A percentile compares a stretch with the other conserved stretches of the same genome.
Evolutionary conservation across 2,888 invertebrate species (phyloP).

Genomic region (Dryobota labecula): DNA sequence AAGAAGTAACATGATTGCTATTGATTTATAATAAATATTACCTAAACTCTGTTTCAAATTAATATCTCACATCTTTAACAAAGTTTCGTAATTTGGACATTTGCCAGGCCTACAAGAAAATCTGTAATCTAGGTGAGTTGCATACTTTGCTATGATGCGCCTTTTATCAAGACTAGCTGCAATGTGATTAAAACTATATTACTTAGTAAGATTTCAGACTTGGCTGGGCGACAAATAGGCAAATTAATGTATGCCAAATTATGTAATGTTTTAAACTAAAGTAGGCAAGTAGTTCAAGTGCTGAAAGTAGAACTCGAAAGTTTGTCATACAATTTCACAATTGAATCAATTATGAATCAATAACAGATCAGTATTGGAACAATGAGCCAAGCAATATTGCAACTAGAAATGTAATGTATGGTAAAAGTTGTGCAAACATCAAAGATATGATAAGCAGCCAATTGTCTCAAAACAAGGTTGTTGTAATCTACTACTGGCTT

Average conservation of each 20-base stretch:
- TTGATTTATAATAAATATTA: conserved; percentile 8
- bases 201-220: conserved; percentile 3
- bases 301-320: neutral
- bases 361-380: neutral
- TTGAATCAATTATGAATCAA: conserved; percentile 1
- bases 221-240: conserved; percentile 17
- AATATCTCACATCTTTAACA: conserved; percentile 1
- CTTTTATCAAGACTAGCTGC: conserved; percentile 20
- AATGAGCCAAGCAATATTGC: conserved; percentile 3
- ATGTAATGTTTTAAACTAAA: conserved; percentile 18
- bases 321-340: neutral
- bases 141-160: conserved; percentile 9
- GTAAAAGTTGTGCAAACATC: conserved; percentile 19
- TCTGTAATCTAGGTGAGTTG: conserved; percentile 35
- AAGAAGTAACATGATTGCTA: conserved; percentile 37
- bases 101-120: conserved; percentile 34
- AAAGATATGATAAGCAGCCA: conserved; percentile 10
- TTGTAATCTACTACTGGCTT: conserved; percentile 4
- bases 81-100: conserved; percentile 34
- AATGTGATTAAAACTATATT: conserved; percentile 3
- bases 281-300: conserved; percentile 12
- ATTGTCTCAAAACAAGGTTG: conserved; percentile 25
- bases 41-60: conserved; percentile 10
- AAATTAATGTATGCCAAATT: conserved; percentile 22
- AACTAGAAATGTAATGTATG: neutral